Base-by-base conservation (phyloP, 2,113 vertebrate species). In the Ameiurus melas region DNA sequence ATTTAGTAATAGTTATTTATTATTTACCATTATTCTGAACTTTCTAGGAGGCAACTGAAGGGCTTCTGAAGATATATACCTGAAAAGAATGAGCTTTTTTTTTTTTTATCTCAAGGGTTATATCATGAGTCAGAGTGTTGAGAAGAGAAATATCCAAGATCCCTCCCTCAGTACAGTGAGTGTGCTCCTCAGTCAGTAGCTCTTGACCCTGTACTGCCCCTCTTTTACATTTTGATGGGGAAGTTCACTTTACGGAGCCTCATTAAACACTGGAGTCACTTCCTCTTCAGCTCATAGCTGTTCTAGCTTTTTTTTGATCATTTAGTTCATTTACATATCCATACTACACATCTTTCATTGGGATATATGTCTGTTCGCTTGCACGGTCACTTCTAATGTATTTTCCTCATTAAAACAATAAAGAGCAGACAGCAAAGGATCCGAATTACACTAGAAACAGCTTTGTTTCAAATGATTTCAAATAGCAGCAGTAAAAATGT, bases 191-290 rank as follows among this genome's bases (percentile, higher is more conserved):
- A 27, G 81, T 86, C 71, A 55, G 88, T 27, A 84, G 88, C 78
- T 7, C 36, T 81, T 89, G 84, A 87, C 73, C 82, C 85, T 89
- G 39, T n/a, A 22, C 30, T 58, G 55, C 55, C 83, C 79, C 62
- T 47, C 51, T 85, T 43, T 86, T 57, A 53, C 43, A 43, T 71
- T 64, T 89, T 51, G 33, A 87, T 43, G 6, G 58, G 36, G 13
- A 39, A 77, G 68, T 68, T 75, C 64, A 25, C 87, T 86, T 88
- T 78, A 64, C 85, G 75, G 55, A 82, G 77, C 82, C 87, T 90
- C 87, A 86, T 86, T 88, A 79, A 83, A 71, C 13, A 33, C 73
- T 33, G 80, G 80, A 80, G 55, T 84, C 55, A 53, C 33, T 80
- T 84, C 33, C 27, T 43, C 77, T 60, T 27, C 36, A 12, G 20